phyloP scores from a whole-genome alignment of 2,797 vertebrate genomes.

The Rhabdophis nuchalis region DNA sequence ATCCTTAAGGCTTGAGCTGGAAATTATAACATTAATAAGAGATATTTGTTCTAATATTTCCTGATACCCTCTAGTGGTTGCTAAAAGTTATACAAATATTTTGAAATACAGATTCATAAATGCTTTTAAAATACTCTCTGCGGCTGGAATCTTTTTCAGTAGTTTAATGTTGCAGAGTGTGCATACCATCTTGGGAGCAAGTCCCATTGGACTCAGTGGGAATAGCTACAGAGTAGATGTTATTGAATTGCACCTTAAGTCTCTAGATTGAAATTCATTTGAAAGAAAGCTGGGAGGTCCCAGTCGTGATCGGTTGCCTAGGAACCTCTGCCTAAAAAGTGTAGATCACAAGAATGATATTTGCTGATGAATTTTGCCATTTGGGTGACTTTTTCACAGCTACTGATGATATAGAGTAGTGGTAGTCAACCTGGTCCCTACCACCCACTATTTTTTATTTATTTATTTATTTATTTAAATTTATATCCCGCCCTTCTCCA shows the following conservation, averaged over 20 bases:
- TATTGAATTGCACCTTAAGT: neutral
- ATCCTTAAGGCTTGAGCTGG: constrained; percentile 6
- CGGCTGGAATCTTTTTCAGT: neutral
- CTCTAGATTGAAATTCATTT: neutral
- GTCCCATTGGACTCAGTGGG: neutral
- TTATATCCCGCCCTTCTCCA: no score
- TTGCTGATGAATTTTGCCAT: constrained; percentile 1
- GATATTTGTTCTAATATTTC: constrained; percentile 41
- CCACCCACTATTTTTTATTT: no score
- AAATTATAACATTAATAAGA: constrained; percentile 9
- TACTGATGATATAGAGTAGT: constrained; percentile 19
- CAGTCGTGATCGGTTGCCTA: neutral
- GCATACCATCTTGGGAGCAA: neutral
- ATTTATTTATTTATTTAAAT: no score
- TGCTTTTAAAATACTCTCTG: neutral
- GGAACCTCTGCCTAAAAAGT: neutral
- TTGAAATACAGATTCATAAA: constrained; percentile 8
- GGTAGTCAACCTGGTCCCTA: no score
- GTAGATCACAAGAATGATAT: constrained; percentile 5
- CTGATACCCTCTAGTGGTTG: constrained; percentile 61
- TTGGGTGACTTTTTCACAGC: constrained; percentile 15
- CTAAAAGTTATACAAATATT: neutral
- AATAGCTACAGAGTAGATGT: neutral
- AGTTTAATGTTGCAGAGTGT: neutral
- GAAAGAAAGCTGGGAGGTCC: neutral